A percentile compares a stretch with the other conserved stretches of the same genome.
Conservation (phyloP, 2,888 invertebrate species). For the Griposia aprilina region DNA sequence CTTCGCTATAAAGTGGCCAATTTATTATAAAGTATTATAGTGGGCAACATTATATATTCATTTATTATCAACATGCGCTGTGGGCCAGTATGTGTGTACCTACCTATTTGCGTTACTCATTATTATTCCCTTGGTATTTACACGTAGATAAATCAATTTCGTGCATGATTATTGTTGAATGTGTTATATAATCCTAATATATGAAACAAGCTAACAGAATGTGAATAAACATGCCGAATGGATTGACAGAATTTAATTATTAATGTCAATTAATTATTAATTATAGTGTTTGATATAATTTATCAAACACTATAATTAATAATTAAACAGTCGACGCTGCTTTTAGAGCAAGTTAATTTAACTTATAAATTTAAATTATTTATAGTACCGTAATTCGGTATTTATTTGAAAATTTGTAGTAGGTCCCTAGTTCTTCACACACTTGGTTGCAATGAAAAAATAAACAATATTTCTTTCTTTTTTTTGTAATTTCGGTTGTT, state of each 20-base stretch:
- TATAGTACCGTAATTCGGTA: neutral
- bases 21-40: conserved; percentile 77
- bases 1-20: conserved; percentile 75
- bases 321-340: conserved; percentile 32
- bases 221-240: conserved; percentile 17
- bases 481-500: no score
- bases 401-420: neutral
- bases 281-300: no score
- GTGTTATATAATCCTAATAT: conserved; percentile 37
- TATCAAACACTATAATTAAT: conserved; percentile 48
- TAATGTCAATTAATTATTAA: no score
- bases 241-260: conserved; percentile 39
- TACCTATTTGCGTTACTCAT: conserved; percentile 48
- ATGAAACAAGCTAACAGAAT: conserved; percentile 19
- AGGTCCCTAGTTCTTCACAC: no score
- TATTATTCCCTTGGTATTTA: conserved; percentile 70
- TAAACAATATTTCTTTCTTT: no score
- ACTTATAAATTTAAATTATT: conserved; percentile 16
- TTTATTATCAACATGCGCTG: conserved; percentile 70
- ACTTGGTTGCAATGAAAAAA: neutral
- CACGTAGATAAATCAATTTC: conserved; percentile 71
- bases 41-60: conserved; percentile 75
- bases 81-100: conserved; percentile 58
- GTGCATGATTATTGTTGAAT: conserved; percentile 55
- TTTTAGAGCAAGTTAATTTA: conserved; percentile 11